Evolutionary conservation across 2,888 invertebrate genomes (phyloP).

Genomic region (Nephrotoma flavescens): DNA sequence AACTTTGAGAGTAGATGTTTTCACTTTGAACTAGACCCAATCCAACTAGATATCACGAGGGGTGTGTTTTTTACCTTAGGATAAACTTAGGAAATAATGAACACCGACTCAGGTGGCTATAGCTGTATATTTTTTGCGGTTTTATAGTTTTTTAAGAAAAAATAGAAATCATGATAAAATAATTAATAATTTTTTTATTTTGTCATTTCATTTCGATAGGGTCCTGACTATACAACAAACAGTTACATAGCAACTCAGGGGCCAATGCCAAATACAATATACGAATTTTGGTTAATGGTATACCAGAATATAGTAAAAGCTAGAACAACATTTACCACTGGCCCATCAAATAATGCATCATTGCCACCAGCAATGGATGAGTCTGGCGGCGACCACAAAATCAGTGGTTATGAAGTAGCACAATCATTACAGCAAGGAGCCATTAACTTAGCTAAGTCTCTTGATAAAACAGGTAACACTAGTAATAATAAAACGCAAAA

Average conservation of each 20-base stretch:
- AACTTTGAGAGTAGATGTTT: too few species aligned
- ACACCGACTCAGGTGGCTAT: too few species aligned
- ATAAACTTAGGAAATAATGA: too few species aligned
- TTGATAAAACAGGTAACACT: conserved; percentile 9
- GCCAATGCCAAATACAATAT: conserved; percentile 75
- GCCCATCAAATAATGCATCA: neutral
- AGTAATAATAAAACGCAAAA: conserved; percentile 32
- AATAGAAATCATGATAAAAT: too few species aligned
- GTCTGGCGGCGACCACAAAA: neutral
- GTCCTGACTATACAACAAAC: conserved; percentile 73
- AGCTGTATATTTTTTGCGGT: too few species aligned
- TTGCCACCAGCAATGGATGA: neutral
- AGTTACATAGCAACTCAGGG: conserved; percentile 89
- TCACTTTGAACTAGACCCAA: too few species aligned
- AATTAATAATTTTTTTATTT: neutral
- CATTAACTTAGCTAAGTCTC: conserved; percentile 19
- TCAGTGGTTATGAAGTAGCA: conserved; percentile 45
- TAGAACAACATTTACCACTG: neutral
- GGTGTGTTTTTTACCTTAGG: too few species aligned
- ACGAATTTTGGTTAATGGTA: conserved; percentile 86
- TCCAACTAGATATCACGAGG: too few species aligned
- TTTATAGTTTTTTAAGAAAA: too few species aligned
- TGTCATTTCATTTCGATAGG: conserved; percentile 37
- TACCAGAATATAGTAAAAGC: conserved; percentile 35
- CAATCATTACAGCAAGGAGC: conserved; percentile 28